These are phyloP conservation scores for Podiceps cristatus DNA, from an alignment of 2,113 vertebrate species.

Conservation along the genomic window DNA sequence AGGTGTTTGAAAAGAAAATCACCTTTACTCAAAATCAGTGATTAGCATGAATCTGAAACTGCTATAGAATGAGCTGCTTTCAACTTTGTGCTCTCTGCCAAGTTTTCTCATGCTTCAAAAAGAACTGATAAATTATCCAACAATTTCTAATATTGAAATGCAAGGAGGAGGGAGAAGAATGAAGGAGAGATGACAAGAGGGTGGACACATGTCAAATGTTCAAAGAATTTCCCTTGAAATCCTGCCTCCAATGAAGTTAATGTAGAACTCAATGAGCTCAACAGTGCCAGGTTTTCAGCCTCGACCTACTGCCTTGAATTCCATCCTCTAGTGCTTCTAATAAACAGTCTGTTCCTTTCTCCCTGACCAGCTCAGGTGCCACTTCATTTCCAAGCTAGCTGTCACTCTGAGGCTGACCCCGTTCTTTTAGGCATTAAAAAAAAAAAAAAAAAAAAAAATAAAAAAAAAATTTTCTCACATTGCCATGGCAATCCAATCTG, in stretches of 20 bases:
- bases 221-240: slow-evolving; percentile 29
- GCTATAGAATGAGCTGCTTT: background rate
- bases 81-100: slow-evolving; percentile 10
- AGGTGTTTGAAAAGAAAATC: background rate
- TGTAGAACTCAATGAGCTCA: background rate
- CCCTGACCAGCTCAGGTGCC: background rate
- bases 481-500: background rate
- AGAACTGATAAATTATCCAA: slow-evolving; percentile 34
- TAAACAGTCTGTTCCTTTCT: background rate
- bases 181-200: slow-evolving; percentile 7
- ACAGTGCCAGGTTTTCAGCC: background rate
- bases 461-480: background rate
- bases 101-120: slow-evolving; percentile 20
- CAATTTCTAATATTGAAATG: slow-evolving; percentile 42
- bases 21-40: background rate
- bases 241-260: background rate
- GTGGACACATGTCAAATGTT: background rate
- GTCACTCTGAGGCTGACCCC: background rate
- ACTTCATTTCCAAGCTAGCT: background rate
- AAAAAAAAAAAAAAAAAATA: background rate
- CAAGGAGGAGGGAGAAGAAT: slow-evolving; percentile 14
- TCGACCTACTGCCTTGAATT: background rate
- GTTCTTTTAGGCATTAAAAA: background rate
- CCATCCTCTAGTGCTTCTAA: background rate
- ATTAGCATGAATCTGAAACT: background rate